A percentile compares a stretch with the other conserved stretches of the same genome.
Evolutionary conservation across 2,113 vertebrate genomes (phyloP).

Genomic region (Rhizomys pruinosus): DNA sequence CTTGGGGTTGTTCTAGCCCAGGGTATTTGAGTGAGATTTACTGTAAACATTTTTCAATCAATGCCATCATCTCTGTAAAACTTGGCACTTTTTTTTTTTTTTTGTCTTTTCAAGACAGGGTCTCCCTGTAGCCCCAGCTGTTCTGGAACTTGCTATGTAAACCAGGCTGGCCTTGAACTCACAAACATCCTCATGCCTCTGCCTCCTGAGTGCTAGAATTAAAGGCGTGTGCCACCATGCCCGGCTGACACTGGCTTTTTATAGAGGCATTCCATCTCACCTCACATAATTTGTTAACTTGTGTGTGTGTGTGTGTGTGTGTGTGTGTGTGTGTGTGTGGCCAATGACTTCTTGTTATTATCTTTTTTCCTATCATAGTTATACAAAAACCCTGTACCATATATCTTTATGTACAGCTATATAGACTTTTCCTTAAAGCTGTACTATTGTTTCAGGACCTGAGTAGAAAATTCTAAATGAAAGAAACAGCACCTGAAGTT

Average conservation of each 20-base stretch:
- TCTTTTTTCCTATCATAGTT: slow-evolving; percentile 22
- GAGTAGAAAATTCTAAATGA: slow-evolving; percentile 5
- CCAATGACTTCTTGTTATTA: slow-evolving; percentile 38
- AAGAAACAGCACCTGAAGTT: background rate
- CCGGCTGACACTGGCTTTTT: too few relatives aligned
- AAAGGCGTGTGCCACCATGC: too few relatives aligned
- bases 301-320: too few relatives aligned
- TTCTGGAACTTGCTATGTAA: too few relatives aligned
- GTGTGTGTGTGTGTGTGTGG: too few relatives aligned
- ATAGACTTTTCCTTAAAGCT: background rate
- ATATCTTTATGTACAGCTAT: background rate
- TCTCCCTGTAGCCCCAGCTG: too few relatives aligned
- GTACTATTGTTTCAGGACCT: background rate
- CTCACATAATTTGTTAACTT: slow-evolving; percentile 44
- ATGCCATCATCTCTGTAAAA: slow-evolving; percentile 50
- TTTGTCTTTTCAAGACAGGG: too few relatives aligned
- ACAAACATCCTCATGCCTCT: too few relatives aligned
- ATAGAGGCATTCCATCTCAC: slow-evolving; percentile 2
- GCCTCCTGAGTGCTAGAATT: too few relatives aligned
- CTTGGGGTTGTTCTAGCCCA: background rate
- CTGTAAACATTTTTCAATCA: slow-evolving; percentile 61
- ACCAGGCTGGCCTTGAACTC: too few relatives aligned
- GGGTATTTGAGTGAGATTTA: slow-evolving; percentile 45
- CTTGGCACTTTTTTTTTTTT: slow-evolving; percentile 50
- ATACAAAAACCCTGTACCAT: background rate